phyloP scores from a whole-genome alignment of 1,140 invertebrate genomes.

The Luehdorfia chinensis region DNA sequence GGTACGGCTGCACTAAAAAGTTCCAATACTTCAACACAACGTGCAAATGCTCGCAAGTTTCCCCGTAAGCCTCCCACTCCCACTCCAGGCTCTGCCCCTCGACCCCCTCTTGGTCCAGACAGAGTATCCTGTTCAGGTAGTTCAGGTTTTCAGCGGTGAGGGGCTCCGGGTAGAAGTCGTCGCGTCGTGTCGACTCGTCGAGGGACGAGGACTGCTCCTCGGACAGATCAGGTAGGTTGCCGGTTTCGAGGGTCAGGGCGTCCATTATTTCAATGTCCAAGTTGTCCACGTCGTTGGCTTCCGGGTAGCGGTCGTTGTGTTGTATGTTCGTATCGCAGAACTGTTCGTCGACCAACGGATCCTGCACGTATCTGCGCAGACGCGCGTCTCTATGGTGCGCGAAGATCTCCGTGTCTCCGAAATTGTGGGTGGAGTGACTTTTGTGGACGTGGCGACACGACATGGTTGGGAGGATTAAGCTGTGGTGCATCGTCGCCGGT shows the following conservation, averaged over 20 bases:
- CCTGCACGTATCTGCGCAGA: background rate
- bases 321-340: conserved; percentile 60
- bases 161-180: conserved; percentile 42
- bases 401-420: conserved; percentile 25
- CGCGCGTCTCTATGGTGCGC: conserved; percentile 16
- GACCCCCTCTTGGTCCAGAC: conserved; percentile 38
- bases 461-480: conserved; percentile 33
- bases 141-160: conserved; percentile 43
- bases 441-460: conserved; percentile 35
- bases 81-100: conserved; percentile 45
- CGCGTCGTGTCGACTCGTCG: conserved; percentile 50
- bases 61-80: conserved; percentile 49
- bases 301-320: conserved; percentile 59
- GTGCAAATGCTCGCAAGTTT: conserved; percentile 49
- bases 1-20: conserved; percentile 41
- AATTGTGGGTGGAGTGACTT: conserved; percentile 51
- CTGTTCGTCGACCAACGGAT: conserved; percentile 19
- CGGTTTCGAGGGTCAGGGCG: conserved; percentile 46
- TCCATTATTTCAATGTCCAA: conserved; percentile 60
- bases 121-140: conserved; percentile 49
- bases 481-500: conserved; percentile 36
- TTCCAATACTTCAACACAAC: conserved; percentile 57
- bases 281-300: conserved; percentile 51
- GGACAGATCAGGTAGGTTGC: conserved; percentile 52
- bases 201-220: conserved; percentile 56